Evolutionary conservation across 2,113 vertebrate genomes (phyloP).

Genomic region (Microtus oregoni): DNA sequence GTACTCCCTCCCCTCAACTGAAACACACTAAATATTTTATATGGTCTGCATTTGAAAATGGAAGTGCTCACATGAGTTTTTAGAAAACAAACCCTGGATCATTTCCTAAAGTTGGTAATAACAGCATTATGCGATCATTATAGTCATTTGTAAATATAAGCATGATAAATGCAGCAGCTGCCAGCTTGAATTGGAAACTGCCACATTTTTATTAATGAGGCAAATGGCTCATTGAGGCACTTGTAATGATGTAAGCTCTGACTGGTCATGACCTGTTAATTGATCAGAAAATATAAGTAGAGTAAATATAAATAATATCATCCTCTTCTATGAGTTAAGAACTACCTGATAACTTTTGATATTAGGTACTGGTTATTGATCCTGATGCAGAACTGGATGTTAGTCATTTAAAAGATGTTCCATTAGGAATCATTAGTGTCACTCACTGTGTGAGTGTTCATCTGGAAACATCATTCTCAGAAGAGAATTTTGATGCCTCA

Average conservation of each 20-base stretch:
- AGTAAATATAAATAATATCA: constrained; percentile 82
- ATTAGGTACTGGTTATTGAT: constrained; percentile 80
- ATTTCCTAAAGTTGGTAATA: constrained; percentile 82
- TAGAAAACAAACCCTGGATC: constrained; percentile 80
- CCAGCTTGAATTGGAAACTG: constrained; percentile 71
- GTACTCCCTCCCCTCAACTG: constrained; percentile 62
- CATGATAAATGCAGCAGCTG: constrained; percentile 83
- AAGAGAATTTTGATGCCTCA: constrained; percentile 20
- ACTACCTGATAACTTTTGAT: constrained; percentile 78
- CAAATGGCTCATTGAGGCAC: constrained; percentile 74
- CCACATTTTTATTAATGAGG: constrained; percentile 81
- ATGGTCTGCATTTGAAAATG: constrained; percentile 72
- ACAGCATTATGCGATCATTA: constrained; percentile 83
- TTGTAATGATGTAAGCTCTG: constrained; percentile 82
- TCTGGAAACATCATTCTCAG: constrained; percentile 53
- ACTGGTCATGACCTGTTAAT: constrained; percentile 84
- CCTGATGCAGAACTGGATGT: constrained; percentile 76
- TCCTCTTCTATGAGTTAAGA: constrained; percentile 84
- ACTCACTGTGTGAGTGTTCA: constrained; percentile 12
- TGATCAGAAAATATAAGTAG: constrained; percentile 83
- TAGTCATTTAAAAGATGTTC: constrained; percentile 64
- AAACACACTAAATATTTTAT: constrained; percentile 80
- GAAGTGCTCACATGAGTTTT: constrained; percentile 69
- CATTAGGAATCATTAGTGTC: constrained; percentile 69
- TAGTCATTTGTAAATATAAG: constrained; percentile 85